phyloP scores from a whole-genome alignment of 1,140 invertebrate genomes.

The Dendroctonus valens region DNA sequence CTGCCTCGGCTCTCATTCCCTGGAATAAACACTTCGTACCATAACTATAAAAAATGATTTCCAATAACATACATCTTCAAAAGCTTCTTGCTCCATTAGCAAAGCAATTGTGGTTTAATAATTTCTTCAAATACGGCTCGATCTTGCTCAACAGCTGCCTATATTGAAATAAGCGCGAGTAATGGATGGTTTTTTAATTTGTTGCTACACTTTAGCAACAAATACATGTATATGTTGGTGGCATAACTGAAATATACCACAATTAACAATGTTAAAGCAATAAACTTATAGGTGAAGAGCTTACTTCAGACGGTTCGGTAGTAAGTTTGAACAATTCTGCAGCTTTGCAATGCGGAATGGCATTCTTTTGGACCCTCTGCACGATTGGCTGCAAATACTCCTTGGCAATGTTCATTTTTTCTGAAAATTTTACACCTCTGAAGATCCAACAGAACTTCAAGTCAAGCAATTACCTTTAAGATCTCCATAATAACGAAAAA shows the following conservation, averaged over 20 bases:
- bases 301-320: slow-evolving; percentile 69
- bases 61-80: not conserved
- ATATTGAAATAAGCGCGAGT: slow-evolving; percentile 77
- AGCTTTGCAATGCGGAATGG: slow-evolving; percentile 55
- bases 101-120: slow-evolving; percentile 64
- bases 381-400: slow-evolving; percentile 65
- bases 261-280: slow-evolving; percentile 15
- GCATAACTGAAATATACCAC: slow-evolving; percentile 64
- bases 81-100: slow-evolving; percentile 30
- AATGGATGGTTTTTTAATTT: slow-evolving; percentile 78
- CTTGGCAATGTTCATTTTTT: slow-evolving; percentile 60
- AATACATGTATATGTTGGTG: slow-evolving; percentile 82
- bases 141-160: slow-evolving; percentile 73
- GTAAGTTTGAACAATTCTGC: slow-evolving; percentile 68
- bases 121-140: slow-evolving; percentile 64
- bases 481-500: slow-evolving; percentile 73
- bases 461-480: slow-evolving; percentile 62
- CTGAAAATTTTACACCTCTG: slow-evolving; percentile 47
- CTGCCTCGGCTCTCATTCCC: too few relatives aligned
- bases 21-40: too few relatives aligned
- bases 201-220: slow-evolving; percentile 76
- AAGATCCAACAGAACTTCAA: slow-evolving; percentile 15
- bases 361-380: slow-evolving; percentile 51
- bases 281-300: slow-evolving; percentile 31
- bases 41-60: too few relatives aligned